A percentile compares a stretch with the other conserved stretches of the same genome.
These are phyloP conservation scores for Rhagoletis zephyria DNA, from an alignment of 1,140 invertebrate species.

Conservation along the genomic window DNA sequence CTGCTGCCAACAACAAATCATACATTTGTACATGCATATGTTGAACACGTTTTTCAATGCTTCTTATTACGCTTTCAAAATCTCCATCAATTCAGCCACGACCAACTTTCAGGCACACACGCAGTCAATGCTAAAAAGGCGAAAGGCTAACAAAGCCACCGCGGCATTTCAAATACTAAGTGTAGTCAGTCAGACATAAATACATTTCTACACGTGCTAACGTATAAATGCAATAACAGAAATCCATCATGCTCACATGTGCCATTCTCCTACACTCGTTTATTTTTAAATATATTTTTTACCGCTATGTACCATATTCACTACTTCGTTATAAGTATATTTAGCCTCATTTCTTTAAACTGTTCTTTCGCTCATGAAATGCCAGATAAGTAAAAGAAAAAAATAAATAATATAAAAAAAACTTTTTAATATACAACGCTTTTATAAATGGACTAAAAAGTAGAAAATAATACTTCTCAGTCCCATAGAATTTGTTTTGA, in stretches of 20 bases:
- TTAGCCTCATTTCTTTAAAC: conserved; percentile 37
- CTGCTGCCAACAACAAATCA: background rate
- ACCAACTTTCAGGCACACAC: background rate
- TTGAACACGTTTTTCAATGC: conserved; percentile 33
- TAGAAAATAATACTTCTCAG: too few relatives aligned
- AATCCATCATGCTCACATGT: conserved; percentile 17
- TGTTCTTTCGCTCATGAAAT: background rate
- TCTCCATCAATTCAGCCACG: conserved; percentile 1
- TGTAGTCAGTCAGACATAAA: background rate
- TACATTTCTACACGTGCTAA: background rate
- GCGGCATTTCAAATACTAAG: background rate
- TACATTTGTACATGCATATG: background rate
- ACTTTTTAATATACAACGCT: too few relatives aligned
- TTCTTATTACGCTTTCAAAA: conserved; percentile 14
- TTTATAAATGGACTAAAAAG: too few relatives aligned
- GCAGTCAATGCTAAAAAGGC: background rate
- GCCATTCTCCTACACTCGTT: background rate
- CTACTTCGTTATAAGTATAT: background rate
- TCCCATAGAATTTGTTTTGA: too few relatives aligned
- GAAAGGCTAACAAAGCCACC: background rate
- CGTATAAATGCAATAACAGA: background rate
- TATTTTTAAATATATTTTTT: background rate
- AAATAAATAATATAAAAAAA: too few relatives aligned
- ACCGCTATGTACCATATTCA: background rate
- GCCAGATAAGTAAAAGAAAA: background rate